Percentiles rank a stretch among this genome's conserved stretches.
phyloP scores from a whole-genome alignment of 1,140 invertebrate genomes.

The Meloidogyne hapla region DNA sequence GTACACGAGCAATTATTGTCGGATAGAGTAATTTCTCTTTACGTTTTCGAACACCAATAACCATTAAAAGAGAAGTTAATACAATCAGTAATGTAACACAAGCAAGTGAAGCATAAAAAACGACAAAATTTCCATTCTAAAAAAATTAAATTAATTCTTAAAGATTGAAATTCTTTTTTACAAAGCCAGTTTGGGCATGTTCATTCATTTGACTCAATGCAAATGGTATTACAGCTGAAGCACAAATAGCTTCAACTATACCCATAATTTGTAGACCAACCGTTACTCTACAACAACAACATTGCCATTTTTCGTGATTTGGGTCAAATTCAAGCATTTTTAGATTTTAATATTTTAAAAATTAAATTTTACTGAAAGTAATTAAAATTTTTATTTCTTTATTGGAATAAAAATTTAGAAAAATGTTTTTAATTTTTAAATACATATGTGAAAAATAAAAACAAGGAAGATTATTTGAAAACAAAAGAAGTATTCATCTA shows the following conservation, averaged over 20 bases:
- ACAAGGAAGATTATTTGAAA: too few species aligned
- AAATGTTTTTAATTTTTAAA: too few species aligned
- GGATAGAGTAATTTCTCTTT: constrained; percentile 36
- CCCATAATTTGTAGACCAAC: constrained; percentile 39
- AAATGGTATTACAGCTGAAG: constrained; percentile 7
- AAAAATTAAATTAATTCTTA: neutral
- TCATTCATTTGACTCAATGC: constrained; percentile 3
- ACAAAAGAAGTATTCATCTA: too few species aligned
- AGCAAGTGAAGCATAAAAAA: constrained; percentile 30
- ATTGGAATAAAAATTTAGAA: too few species aligned
- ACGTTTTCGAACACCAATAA: constrained; percentile 20
- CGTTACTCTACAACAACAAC: constrained; percentile 43
- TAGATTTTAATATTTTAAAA: neutral
- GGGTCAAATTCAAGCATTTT: constrained; percentile 49
- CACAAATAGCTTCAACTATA: constrained; percentile 29
- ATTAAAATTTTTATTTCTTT: too few species aligned
- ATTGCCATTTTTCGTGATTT: constrained; percentile 47
- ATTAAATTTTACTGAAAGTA: neutral
- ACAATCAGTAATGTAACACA: constrained; percentile 25
- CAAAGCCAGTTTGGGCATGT: constrained; percentile 10
- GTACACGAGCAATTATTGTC: constrained; percentile 30
- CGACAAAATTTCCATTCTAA: constrained; percentile 34
- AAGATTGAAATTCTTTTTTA: neutral
- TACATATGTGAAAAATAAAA: too few species aligned
- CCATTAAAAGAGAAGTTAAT: constrained; percentile 31